Percentiles rank a stretch among this genome's conserved stretches.
Conservation (phyloP, 2,888 invertebrate species). For the Ecdyonurus torrentis region DNA sequence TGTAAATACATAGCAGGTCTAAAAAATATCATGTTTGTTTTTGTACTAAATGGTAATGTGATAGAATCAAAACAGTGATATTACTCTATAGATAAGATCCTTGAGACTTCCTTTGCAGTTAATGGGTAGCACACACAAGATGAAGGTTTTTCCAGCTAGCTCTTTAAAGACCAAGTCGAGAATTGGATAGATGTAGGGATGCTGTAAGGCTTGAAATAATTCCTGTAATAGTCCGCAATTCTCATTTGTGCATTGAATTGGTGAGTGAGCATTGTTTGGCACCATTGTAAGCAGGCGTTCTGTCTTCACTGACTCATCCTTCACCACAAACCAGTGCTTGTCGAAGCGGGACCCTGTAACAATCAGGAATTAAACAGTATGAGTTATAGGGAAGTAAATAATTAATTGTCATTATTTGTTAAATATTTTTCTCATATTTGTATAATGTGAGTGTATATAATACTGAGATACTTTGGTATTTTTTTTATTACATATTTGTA, state of each 20-base stretch:
- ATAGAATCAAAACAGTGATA: too few relatives aligned
- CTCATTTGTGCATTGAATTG: conserved; percentile 45
- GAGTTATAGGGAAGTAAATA: too few relatives aligned
- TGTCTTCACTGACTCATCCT: conserved; percentile 62
- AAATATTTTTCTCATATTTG: too few relatives aligned
- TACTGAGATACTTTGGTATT: too few relatives aligned
- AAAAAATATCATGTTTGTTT: too few relatives aligned
- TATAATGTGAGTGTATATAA: too few relatives aligned
- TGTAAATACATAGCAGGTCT: too few relatives aligned
- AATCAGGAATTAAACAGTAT: too few relatives aligned
- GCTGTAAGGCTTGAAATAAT: conserved; percentile 69
- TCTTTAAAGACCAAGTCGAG: conserved; percentile 60
- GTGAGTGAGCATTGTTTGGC: conserved; percentile 31
- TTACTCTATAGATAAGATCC: conserved; percentile 75
- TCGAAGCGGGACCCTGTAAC: conserved; percentile 54
- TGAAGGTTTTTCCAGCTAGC: conserved; percentile 32
- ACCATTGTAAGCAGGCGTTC: conserved; percentile 60
- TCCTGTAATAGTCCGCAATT: conserved; percentile 56
- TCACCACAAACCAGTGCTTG: conserved; percentile 83
- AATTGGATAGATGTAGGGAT: conserved; percentile 84
- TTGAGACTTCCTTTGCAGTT: conserved; percentile 73
- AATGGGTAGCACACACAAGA: conserved; percentile 64
- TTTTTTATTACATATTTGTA: too few relatives aligned
- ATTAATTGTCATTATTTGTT: too few relatives aligned
- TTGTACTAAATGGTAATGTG: too few relatives aligned